Conservation (phyloP, 1,140 invertebrate species). For the Diachasma alloeum region DNA sequence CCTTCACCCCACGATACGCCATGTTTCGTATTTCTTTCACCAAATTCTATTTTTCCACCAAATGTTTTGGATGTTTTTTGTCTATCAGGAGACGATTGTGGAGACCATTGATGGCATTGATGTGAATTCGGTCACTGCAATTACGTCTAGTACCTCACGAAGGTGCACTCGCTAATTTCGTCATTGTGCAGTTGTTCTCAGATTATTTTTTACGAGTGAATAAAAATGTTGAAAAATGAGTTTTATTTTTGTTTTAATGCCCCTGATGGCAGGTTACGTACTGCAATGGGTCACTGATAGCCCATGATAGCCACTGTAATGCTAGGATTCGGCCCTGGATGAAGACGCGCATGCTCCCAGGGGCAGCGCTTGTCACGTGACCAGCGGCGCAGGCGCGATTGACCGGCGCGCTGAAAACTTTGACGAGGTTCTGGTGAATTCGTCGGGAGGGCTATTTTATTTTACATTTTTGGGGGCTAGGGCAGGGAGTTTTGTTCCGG, state of each 20-base stretch:
- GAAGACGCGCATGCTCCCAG: background rate
- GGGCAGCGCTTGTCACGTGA: background rate
- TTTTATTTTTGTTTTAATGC: background rate
- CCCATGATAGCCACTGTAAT: background rate
- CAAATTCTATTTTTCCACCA: background rate
- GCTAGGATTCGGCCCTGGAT: background rate
- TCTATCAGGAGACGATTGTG: too few species aligned
- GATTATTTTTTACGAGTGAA: background rate
- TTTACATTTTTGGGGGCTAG: background rate
- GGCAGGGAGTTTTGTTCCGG: background rate
- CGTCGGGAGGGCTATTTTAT: too few species aligned
- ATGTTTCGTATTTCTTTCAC: slow-evolving; percentile 46
- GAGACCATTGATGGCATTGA: background rate
- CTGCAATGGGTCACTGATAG: background rate
- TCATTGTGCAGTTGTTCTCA: background rate
- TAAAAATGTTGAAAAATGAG: background rate
- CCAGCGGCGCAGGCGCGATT: background rate
- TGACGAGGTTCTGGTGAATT: too few species aligned
- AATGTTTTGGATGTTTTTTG: too few species aligned
- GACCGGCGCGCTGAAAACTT: too few species aligned
- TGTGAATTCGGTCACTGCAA: background rate
- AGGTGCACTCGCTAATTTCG: background rate
- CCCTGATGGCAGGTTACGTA: background rate
- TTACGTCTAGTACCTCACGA: background rate
- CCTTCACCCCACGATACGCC: slow-evolving; percentile 63